Evolutionary conservation across 2,888 invertebrate genomes (phyloP).

Genomic region (Carpatolechia fugitivella): DNA sequence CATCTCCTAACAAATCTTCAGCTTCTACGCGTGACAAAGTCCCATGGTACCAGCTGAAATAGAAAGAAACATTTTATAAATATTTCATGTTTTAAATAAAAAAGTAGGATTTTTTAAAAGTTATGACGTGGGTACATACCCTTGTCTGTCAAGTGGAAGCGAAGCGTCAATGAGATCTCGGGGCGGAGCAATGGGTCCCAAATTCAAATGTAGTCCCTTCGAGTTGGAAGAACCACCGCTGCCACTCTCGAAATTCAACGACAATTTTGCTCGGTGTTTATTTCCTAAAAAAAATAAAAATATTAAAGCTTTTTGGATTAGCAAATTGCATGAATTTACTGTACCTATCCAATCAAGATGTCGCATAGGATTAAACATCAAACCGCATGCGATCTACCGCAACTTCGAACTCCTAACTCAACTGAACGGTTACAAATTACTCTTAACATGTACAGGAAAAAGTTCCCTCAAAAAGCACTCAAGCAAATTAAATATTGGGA

Average conservation of each 20-base stretch:
- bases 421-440: constrained; percentile 75
- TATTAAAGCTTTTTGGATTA: not conserved
- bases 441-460: constrained; percentile 62
- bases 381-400: constrained; percentile 47
- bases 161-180: constrained; percentile 89
- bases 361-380: constrained; percentile 43
- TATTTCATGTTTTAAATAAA: not conserved
- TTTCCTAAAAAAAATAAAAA: constrained; percentile 60
- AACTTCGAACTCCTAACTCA: constrained; percentile 60
- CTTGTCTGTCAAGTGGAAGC: constrained; percentile 92
- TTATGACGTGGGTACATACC: constrained; percentile 75
- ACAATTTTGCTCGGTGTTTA: constrained; percentile 84
- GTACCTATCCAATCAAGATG: constrained; percentile 19
- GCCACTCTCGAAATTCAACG: constrained; percentile 84
- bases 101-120: constrained; percentile 5
- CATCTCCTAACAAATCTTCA: constrained; percentile 89
- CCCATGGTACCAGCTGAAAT: constrained; percentile 94
- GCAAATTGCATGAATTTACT: not conserved
- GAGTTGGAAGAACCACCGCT: constrained; percentile 62
- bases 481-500: constrained; percentile 74
- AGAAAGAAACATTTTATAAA: not conserved
- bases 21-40: constrained; percentile 94
- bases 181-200: constrained; percentile 82
- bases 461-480: constrained; percentile 73
- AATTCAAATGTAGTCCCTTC: constrained; percentile 84